Conservation (phyloP, 2,113 vertebrate species). For the Plecturocebus donacophilus region DNA sequence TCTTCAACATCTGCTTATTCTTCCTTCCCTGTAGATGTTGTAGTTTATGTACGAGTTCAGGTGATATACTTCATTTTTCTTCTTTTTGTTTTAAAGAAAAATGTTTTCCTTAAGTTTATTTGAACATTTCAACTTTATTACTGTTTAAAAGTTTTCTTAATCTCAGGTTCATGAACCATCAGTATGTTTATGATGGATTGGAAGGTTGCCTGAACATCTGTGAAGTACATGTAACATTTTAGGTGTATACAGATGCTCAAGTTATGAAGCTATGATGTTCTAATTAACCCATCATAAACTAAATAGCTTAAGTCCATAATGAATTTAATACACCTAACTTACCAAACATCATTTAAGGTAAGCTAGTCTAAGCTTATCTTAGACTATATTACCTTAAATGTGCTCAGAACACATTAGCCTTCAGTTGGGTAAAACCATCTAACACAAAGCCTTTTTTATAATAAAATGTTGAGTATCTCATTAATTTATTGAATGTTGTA, state of each 20-base stretch:
- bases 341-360: neutral
- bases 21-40: slow-evolving; percentile 98
- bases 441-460: neutral
- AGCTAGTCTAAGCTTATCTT: neutral
- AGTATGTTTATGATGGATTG: neutral
- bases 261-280: neutral
- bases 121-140: neutral
- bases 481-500: neutral
- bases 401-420: neutral
- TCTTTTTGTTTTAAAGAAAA: slow-evolving; percentile 1
- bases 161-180: neutral
- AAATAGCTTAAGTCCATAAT: neutral
- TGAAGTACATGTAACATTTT: neutral
- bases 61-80: slow-evolving; percentile 79
- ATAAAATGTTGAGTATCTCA: neutral
- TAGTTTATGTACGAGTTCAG: slow-evolving; percentile 99
- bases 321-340: neutral
- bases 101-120: neutral
- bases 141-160: neutral
- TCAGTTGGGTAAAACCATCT: neutral
- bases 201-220: neutral
- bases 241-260: neutral
- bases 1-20: slow-evolving; percentile 96
- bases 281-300: neutral
- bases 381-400: neutral